Conservation (phyloP, 2,888 invertebrate genomes). For the Cosmia trapezina region DNA sequence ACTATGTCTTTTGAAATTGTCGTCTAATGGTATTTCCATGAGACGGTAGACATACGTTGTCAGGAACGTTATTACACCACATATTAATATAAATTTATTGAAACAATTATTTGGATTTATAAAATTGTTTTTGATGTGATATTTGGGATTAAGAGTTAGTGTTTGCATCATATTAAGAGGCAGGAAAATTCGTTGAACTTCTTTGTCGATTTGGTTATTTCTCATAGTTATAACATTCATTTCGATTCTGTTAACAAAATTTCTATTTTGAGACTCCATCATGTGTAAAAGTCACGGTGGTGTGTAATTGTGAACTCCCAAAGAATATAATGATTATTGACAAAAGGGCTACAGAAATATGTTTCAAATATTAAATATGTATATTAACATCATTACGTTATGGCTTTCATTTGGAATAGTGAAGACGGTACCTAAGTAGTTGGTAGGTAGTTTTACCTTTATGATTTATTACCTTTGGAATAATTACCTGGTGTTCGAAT, state of each 20-base stretch:
- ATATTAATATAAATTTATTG: slow-evolving; percentile 7
- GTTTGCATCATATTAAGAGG: slow-evolving; percentile 7
- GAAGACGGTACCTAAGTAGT: neutral
- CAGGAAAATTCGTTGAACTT: slow-evolving; percentile 10
- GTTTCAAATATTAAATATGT: neutral
- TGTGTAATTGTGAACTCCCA: neutral
- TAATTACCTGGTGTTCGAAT: neutral
- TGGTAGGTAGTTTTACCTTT: neutral
- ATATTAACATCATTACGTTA: neutral
- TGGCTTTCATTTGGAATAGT: neutral
- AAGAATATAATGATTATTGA: neutral
- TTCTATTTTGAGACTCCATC: slow-evolving; percentile 3
- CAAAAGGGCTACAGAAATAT: neutral
- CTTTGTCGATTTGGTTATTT: slow-evolving; percentile 16
- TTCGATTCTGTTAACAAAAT: neutral
- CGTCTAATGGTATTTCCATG: slow-evolving; percentile 2
- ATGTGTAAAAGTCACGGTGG: neutral
- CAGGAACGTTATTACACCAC: neutral
- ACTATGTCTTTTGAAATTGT: slow-evolving; percentile 4
- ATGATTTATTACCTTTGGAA: too few relatives aligned
- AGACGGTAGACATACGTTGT: neutral
- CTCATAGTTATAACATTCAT: neutral
- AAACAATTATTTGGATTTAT: slow-evolving; percentile 9
- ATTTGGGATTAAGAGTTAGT: slow-evolving; percentile 12
- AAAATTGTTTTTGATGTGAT: slow-evolving; percentile 2